Base-by-base conservation (phyloP, 2,888 invertebrate genomes). In the Quadriops clusia region DNA sequence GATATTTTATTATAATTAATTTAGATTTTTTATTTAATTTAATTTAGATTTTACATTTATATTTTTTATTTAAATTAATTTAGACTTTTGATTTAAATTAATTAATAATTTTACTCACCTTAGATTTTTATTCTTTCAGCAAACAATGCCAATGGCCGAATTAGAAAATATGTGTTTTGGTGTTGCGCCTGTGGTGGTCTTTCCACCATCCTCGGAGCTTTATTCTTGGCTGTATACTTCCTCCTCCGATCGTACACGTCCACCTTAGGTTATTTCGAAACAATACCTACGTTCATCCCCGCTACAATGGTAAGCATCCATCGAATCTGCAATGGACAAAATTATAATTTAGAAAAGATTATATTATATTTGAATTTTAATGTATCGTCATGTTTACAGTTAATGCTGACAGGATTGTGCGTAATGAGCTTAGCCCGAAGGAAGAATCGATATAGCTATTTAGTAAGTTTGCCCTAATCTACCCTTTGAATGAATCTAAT, bases 251-350 rank as follows among this genome's bases (percentile, higher is more conserved):
- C 81, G 2, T 78, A 84, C 56, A 87, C 86, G 1, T 76, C 78
- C 1, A 79, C 79, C 1, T 68, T 79, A 26, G 72, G 71, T 29
- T 73, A 87, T 51, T 77, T 91, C 59, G 91, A 93, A 67, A 89
- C 91, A 0, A 83, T 93, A 44, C 91, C 91, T n/a, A 87, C 89
- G 4, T 91, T 90, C 53, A 85, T 91, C 45, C 89, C 89, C 20
- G 89, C 89, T 35, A 79, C 83, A 42, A 79, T 89, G 81, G 90
- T 90, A 61, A 74, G 69, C 56, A n/a, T n/a, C n/a, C n/a, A n/a
- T 18, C 5, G 5, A 11, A 14, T 18, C 18, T 22, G 12, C 23
- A 16, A 11, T 5, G 11, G 15, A 2, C 13, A 32, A 10, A 3
- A 25, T 9, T 25, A 13, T 12, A 13, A 25, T 14, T 25, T 13